These are phyloP conservation scores for Sebastes oblongus DNA, from an alignment of 2,797 vertebrate species.

Conservation along the genomic window DNA sequence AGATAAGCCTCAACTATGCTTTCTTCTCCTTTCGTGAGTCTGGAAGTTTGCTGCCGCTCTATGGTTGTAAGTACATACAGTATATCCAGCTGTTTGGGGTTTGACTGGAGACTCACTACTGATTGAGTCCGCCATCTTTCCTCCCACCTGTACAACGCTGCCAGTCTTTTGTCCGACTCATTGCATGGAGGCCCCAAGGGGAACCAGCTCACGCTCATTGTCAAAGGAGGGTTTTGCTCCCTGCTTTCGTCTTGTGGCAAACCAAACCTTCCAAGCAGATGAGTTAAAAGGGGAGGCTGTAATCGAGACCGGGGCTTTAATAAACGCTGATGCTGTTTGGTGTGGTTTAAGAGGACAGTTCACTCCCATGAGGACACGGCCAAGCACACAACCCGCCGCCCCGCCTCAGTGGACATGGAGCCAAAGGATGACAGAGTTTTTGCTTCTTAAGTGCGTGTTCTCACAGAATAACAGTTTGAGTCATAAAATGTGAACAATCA, in stretches of 20 bases:
- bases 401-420: conserved; percentile 4
- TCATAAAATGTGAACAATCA: background rate
- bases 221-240: background rate
- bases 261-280: conserved; percentile 27
- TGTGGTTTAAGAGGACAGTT: conserved; percentile 48
- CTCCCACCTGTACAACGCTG: background rate
- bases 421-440: conserved; percentile 34
- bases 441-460: conserved; percentile 1
- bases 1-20: background rate
- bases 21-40: conserved; percentile 7
- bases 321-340: conserved; percentile 32
- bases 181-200: background rate
- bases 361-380: conserved; percentile 28
- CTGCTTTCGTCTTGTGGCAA: conserved; percentile 8
- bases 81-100: background rate
- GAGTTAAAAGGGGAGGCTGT: conserved; percentile 21
- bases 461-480: conserved; percentile 4
- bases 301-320: conserved; percentile 43
- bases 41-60: background rate
- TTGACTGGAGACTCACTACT: background rate
- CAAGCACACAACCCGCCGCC: conserved; percentile 28
- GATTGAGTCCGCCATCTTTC: background rate
- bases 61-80: background rate
- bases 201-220: background rate
- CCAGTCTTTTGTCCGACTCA: background rate